These are phyloP conservation scores for Philaethria dido DNA, from an alignment of 2,888 invertebrate species.

Conservation along the genomic window DNA sequence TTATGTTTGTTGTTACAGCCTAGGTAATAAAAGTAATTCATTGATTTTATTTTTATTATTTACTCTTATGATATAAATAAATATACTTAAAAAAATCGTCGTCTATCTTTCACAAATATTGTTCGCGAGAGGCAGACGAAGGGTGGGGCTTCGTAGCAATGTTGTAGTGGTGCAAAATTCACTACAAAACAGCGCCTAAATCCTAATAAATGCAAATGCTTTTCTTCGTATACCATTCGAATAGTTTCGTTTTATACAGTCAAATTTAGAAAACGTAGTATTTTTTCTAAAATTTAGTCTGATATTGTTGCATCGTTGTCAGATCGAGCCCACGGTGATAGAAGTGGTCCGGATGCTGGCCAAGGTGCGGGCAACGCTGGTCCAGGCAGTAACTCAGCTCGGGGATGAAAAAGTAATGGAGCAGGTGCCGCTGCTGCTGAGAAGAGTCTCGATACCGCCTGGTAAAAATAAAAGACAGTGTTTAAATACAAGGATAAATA, in stretches of 20 bases:
- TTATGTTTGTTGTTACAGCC: background rate
- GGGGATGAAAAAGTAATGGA: slow-evolving; percentile 75
- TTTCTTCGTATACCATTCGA: slow-evolving; percentile 21
- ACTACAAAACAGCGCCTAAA: slow-evolving; percentile 28
- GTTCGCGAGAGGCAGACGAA: slow-evolving; percentile 71
- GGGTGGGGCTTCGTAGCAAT: slow-evolving; percentile 40
- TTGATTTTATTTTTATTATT: slow-evolving; percentile 16
- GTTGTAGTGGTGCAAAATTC: slow-evolving; percentile 15
- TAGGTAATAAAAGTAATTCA: slow-evolving; percentile 10
- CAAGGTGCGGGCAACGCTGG: slow-evolving; percentile 70
- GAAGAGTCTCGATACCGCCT: slow-evolving; percentile 76
- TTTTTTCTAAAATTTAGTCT: slow-evolving; percentile 52
- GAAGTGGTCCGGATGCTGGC: slow-evolving; percentile 70
- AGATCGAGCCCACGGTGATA: slow-evolving; percentile 76
- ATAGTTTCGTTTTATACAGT: slow-evolving; percentile 9
- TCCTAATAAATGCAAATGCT: slow-evolving; percentile 38
- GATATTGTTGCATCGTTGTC: slow-evolving; percentile 73
- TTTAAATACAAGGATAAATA: background rate
- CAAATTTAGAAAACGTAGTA: background rate
- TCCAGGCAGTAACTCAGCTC: slow-evolving; percentile 70
- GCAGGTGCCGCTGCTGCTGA: slow-evolving; percentile 67
- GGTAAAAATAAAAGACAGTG: slow-evolving; percentile 24
- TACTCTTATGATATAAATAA: slow-evolving; percentile 34
- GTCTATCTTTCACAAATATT: slow-evolving; percentile 67
- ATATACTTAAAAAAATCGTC: slow-evolving; percentile 51